Evolutionary conservation across 1,140 invertebrate genomes (phyloP).

Genomic region (Holcopasites calliopsidis): DNA sequence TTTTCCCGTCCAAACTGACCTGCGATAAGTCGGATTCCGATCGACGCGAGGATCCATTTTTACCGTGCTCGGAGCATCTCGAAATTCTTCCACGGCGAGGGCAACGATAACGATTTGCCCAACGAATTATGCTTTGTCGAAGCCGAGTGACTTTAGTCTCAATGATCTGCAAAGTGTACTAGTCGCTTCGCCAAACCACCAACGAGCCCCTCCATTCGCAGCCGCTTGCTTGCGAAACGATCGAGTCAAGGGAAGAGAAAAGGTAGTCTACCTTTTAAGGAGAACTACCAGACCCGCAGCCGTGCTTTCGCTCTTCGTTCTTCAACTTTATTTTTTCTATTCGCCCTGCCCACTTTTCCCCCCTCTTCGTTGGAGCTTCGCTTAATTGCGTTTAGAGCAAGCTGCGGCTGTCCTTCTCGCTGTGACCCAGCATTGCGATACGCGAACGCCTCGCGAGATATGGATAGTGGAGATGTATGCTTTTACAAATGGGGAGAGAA

Average conservation of each 20-base stretch:
- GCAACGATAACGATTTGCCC: slow-evolving; percentile 45
- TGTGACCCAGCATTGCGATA: too few species aligned
- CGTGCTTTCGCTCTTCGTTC: neutral
- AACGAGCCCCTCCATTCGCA: slow-evolving; percentile 11
- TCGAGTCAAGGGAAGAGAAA: slow-evolving; percentile 45
- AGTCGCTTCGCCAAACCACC: slow-evolving; percentile 26
- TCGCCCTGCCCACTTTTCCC: neutral
- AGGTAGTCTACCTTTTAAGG: slow-evolving; percentile 51
- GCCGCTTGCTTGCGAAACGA: slow-evolving; percentile 46
- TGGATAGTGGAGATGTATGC: too few species aligned
- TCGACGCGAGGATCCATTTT: too few species aligned
- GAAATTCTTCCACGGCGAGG: neutral
- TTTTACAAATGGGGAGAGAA: neutral
- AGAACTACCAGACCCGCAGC: slow-evolving; percentile 31
- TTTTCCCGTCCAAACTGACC: slow-evolving; percentile 52
- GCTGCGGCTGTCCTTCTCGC: too few species aligned
- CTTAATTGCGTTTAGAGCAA: too few species aligned
- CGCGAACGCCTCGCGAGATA: too few species aligned
- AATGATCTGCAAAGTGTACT: slow-evolving; percentile 40
- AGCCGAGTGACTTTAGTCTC: slow-evolving; percentile 34
- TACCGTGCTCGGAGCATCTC: neutral
- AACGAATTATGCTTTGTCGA: slow-evolving; percentile 44
- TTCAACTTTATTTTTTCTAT: neutral
- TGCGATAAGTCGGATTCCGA: slow-evolving; percentile 47
- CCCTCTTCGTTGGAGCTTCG: slow-evolving; percentile 13